Conservation (phyloP, 2,888 invertebrate species). For the Petrolisthes manimaculis region DNA sequence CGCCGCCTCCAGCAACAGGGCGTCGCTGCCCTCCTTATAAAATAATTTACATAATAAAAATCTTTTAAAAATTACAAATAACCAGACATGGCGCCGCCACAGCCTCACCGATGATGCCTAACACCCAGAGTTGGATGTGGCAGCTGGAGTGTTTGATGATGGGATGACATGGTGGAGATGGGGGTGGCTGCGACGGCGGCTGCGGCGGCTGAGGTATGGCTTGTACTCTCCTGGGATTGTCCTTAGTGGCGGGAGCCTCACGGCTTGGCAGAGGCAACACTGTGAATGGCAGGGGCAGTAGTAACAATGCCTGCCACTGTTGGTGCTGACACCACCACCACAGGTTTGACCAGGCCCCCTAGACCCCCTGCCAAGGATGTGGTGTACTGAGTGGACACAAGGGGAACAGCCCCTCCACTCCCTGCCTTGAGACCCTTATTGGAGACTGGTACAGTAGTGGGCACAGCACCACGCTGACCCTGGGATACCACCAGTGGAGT, state of each 20-base stretch:
- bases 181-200: constrained; percentile 12
- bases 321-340: constrained; percentile 61
- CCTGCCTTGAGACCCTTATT: constrained; percentile 56
- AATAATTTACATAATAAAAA: constrained; percentile 61
- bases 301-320: constrained; percentile 49
- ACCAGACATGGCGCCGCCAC: constrained; percentile 27
- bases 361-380: constrained; percentile 52
- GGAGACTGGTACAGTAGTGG: constrained; percentile 29
- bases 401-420: constrained; percentile 46
- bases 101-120: constrained; percentile 1
- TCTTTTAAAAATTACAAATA: constrained; percentile 55
- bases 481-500: constrained; percentile 61
- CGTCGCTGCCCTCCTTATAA: constrained; percentile 55
- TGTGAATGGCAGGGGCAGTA: constrained; percentile 47
- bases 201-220: constrained; percentile 58
- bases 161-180: constrained; percentile 17
- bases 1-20: constrained; percentile 54
- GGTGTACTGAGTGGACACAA: constrained; percentile 61
- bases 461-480: constrained; percentile 55
- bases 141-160: constrained; percentile 37
- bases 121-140: constrained; percentile 43
- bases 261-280: constrained; percentile 48
- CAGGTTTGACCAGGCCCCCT: constrained; percentile 59
- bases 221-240: constrained; percentile 64
- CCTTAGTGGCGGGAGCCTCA: constrained; percentile 40